Conservation (phyloP, 2,113 vertebrate genomes). For the Reinhardtius hippoglossoides region DNA sequence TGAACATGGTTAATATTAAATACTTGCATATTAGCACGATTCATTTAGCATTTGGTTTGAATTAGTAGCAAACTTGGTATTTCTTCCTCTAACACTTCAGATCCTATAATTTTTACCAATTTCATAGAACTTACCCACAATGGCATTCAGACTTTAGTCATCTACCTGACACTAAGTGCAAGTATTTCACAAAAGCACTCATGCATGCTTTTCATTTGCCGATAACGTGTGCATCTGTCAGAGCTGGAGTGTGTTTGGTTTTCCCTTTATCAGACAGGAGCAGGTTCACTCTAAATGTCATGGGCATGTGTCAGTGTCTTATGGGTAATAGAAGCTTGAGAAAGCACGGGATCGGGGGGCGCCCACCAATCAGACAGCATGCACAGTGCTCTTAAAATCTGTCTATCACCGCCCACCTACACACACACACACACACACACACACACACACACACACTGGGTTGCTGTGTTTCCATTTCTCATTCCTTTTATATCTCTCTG, state of each 20-base stretch:
- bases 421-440: constrained; percentile 32
- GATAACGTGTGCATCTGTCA: constrained; percentile 4
- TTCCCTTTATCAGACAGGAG: constrained; percentile 23
- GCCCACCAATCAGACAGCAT: constrained; percentile 31
- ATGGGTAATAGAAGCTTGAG: constrained; percentile 15
- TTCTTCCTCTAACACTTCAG: no score
- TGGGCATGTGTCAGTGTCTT: constrained; percentile 16
- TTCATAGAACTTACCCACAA: neutral
- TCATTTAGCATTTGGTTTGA: no score
- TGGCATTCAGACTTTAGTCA: neutral
- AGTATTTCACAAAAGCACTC: constrained; percentile 6
- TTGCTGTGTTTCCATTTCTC: constrained; percentile 60
- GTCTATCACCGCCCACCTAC: constrained; percentile 63
- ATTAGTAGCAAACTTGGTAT: no score
- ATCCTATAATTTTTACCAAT: no score
- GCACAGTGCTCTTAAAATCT: constrained; percentile 49
- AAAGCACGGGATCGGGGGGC: neutral
- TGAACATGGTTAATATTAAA: neutral
- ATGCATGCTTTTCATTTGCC: neutral
- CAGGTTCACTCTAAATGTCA: constrained; percentile 35
- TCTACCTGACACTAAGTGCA: neutral
- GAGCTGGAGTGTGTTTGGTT: constrained; percentile 1
- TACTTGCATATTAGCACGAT: neutral
- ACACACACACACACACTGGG: constrained; percentile 31
- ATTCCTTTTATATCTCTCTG: constrained; percentile 59